Conservation (phyloP, 2,113 vertebrate genomes). For the Halichoerus grypus region DNA sequence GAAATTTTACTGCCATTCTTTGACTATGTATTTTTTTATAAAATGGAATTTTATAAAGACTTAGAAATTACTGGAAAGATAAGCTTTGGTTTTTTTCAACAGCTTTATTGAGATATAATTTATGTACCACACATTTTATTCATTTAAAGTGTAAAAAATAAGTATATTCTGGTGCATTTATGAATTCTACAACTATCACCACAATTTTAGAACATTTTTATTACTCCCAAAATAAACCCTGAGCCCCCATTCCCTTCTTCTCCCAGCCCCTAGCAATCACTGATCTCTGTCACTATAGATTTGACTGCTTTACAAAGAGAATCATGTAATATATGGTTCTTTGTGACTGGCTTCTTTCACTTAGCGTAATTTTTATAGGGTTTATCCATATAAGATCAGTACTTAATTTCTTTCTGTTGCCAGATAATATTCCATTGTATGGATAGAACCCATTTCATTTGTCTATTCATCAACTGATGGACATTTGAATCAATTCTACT, state of each 20-base stretch:
- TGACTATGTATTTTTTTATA: conserved; percentile 12
- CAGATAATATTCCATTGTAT: not conserved
- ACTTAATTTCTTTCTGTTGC: not conserved
- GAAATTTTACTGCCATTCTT: not conserved
- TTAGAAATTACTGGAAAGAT: not conserved
- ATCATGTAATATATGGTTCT: not conserved
- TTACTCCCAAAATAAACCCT: not conserved
- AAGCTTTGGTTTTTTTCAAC: not conserved
- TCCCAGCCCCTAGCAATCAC: not conserved
- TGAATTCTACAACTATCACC: not conserved
- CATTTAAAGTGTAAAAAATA: not conserved
- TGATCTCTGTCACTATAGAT: not conserved
- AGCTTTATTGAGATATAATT: conserved; percentile 20
- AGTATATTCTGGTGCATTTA: not conserved
- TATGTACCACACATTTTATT: not conserved
- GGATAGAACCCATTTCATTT: not conserved
- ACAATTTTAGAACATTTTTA: not conserved
- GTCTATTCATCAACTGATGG: not conserved
- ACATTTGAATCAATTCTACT: not conserved
- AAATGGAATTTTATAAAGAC: conserved; percentile 28
- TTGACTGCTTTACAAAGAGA: not conserved
- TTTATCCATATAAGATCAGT: not conserved
- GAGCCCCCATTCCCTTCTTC: not conserved
- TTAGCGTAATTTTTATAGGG: not conserved
- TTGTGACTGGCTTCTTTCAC: not conserved